These are phyloP conservation scores for Oasisia sp. DNA, from an alignment of 2,888 invertebrate species.

Conservation along the genomic window DNA sequence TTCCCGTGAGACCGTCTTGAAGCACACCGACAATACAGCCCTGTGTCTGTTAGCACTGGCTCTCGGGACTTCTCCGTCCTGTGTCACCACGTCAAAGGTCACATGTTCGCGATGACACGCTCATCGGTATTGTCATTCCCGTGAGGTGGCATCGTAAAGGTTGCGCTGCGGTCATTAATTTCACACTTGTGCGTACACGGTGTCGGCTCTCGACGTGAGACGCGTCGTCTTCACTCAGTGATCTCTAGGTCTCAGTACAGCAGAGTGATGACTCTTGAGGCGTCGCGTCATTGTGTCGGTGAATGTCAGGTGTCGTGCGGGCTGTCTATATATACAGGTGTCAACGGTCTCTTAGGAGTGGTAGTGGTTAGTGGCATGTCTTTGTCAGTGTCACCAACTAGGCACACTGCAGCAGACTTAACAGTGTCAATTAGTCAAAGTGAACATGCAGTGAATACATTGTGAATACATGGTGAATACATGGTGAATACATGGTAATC, in stretches of 20 bases:
- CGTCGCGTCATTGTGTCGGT: background rate
- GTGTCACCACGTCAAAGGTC: background rate
- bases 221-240: background rate
- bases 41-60: background rate
- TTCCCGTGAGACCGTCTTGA: background rate
- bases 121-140: background rate
- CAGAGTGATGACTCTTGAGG: slow-evolving; percentile 17
- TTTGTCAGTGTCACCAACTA: background rate
- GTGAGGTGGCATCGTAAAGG: background rate
- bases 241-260: background rate
- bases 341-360: background rate
- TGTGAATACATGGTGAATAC: too few relatives aligned
- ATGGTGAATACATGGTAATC: too few relatives aligned
- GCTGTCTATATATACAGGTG: background rate
- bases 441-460: too few relatives aligned
- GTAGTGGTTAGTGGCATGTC: background rate
- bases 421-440: background rate
- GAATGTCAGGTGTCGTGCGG: background rate
- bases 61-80: background rate
- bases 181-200: background rate
- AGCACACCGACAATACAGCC: background rate
- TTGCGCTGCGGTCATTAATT: background rate
- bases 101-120: background rate
- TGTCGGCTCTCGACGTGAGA: background rate
- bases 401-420: background rate